Evolutionary conservation across 2,888 invertebrate species (phyloP).

Genomic region (Netelia inedita): DNA sequence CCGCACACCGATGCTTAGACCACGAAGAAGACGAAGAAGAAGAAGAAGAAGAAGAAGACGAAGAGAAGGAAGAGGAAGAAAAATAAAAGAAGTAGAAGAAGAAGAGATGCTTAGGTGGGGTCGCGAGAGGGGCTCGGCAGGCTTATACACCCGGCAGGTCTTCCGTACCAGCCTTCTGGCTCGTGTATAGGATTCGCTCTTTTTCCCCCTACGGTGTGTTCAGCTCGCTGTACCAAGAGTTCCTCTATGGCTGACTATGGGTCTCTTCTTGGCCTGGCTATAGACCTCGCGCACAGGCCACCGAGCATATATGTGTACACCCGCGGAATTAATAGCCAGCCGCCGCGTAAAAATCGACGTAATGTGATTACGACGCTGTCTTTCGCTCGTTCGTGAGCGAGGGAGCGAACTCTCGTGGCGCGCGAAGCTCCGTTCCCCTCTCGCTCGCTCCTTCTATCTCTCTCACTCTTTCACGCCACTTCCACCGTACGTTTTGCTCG

Average conservation of each 20-base stretch:
- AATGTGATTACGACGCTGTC: conserved; percentile 84
- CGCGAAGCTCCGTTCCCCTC: conserved; percentile 38
- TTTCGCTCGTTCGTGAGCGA: conserved; percentile 79
- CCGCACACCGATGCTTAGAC: conserved; percentile 82
- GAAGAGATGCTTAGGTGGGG: conserved; percentile 81
- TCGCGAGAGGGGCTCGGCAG: conserved; percentile 71
- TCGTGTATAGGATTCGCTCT: conserved; percentile 53
- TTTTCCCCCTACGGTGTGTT: conserved; percentile 46
- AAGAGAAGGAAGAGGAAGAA: conserved; percentile 28
- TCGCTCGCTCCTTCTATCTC: conserved; percentile 44
- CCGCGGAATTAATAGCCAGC: conserved; percentile 83
- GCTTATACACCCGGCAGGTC: conserved; percentile 67
- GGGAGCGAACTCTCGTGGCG: conserved; percentile 71
- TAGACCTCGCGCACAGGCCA: conserved; percentile 36
- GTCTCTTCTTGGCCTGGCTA: conserved; percentile 33
- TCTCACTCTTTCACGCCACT: conserved; percentile 40
- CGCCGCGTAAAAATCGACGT: conserved; percentile 81
- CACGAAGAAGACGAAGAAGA: conserved; percentile 71
- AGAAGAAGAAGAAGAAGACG: conserved; percentile 47
- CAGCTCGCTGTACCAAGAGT: conserved; percentile 35
- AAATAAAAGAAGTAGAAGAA: conserved; percentile 37
- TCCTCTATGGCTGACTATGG: conserved; percentile 54
- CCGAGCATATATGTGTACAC: conserved; percentile 77
- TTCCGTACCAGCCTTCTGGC: conserved; percentile 62
- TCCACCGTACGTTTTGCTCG: conserved; percentile 63